Conservation (phyloP, 1,140 invertebrate genomes). For the Sesamia nonagrioides region DNA sequence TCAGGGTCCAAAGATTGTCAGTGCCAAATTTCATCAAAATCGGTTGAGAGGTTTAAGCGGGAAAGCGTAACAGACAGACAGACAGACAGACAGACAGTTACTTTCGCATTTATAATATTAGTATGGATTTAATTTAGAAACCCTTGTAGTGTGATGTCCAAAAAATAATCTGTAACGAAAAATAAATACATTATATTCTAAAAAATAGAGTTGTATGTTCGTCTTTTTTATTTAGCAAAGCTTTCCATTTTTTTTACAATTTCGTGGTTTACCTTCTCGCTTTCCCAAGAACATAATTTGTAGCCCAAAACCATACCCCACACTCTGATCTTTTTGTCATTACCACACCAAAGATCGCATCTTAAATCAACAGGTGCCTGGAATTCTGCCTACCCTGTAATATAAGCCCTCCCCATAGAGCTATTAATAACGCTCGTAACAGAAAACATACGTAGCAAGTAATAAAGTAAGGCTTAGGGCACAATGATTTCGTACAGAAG, state of each 20-base stretch:
- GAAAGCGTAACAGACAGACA: no score
- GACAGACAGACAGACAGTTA: no score
- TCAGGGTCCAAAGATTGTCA: no score
- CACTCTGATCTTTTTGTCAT: neutral
- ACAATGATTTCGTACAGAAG: neutral
- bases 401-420: constrained; percentile 25
- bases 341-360: neutral
- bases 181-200: no score
- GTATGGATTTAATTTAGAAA: no score
- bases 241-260: neutral
- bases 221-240: no score
- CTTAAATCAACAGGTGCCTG: constrained; percentile 28
- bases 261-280: neutral
- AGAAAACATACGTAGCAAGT: constrained; percentile 29
- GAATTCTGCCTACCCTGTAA: constrained; percentile 27
- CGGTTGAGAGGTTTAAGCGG: no score
- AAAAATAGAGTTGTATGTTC: no score
- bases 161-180: no score
- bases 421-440: constrained; percentile 18
- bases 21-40: no score
- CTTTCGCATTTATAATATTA: no score
- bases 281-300: neutral
- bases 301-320: neutral
- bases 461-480: constrained; percentile 25
- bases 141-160: no score